A percentile compares a stretch with the other conserved stretches of the same genome.
Evolutionary conservation across 1,140 invertebrate genomes (phyloP).

Genomic region (Centruroides vittatus): DNA sequence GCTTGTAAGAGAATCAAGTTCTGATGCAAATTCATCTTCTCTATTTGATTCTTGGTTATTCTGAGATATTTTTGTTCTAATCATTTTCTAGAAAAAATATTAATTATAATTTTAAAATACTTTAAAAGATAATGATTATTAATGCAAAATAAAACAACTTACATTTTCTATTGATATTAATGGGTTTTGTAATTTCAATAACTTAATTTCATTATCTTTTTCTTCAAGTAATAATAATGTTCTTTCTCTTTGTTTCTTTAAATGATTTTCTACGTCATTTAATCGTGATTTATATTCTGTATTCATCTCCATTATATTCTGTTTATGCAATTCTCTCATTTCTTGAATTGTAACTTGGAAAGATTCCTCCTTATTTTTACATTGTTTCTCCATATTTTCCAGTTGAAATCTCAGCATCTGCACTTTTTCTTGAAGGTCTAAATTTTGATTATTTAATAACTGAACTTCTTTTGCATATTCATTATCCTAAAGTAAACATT

Average conservation of each 20-base stretch:
- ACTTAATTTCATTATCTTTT: constrained; percentile 60
- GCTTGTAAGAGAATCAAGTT: too few species aligned
- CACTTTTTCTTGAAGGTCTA: constrained; percentile 22
- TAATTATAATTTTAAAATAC: too few species aligned
- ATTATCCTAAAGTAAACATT: background rate
- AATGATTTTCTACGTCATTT: constrained; percentile 49
- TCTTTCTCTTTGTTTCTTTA: constrained; percentile 60
- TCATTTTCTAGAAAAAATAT: too few species aligned
- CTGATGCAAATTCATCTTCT: too few species aligned
- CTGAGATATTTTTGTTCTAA: too few species aligned
- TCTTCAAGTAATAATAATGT: constrained; percentile 59
- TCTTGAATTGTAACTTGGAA: constrained; percentile 31
- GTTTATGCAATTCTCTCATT: constrained; percentile 43
- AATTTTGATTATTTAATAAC: background rate
- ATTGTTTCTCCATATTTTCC: constrained; percentile 15
- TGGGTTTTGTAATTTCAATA: constrained; percentile 35
- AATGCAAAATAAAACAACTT: constrained; percentile 13
- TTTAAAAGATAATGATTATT: too few species aligned
- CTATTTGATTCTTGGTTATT: too few species aligned
- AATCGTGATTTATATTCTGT: constrained; percentile 42
- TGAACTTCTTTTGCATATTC: background rate
- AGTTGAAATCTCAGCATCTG: constrained; percentile 17
- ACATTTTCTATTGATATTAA: constrained; percentile 24
- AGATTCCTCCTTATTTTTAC: constrained; percentile 12
- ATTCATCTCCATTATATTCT: constrained; percentile 37